A percentile compares a stretch with the other conserved stretches of the same genome.
Evolutionary conservation across 2,888 invertebrate species (phyloP).

Genomic region (Odontocerum albicorne): DNA sequence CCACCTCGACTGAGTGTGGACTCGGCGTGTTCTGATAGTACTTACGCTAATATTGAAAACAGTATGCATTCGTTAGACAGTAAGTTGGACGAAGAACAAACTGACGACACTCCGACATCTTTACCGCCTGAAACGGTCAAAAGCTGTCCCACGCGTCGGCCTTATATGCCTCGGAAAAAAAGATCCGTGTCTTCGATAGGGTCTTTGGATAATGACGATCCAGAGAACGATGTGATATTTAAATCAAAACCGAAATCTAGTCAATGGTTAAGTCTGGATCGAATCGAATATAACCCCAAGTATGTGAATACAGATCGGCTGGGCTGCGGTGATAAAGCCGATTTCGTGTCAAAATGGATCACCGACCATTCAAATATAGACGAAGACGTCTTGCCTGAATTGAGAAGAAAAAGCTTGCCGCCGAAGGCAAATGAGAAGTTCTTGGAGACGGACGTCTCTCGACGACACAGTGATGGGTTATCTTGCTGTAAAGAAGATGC

Average conservation of each 20-base stretch:
- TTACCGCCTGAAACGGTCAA: constrained; percentile 41
- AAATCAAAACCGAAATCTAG: constrained; percentile 61
- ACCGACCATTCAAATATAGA: constrained; percentile 56
- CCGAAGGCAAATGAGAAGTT: constrained; percentile 57
- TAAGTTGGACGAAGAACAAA: constrained; percentile 47
- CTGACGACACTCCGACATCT: constrained; percentile 44
- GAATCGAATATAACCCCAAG: constrained; percentile 44
- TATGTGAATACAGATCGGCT: constrained; percentile 40
- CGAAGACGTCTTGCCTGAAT: constrained; percentile 50
- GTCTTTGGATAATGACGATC: constrained; percentile 56
- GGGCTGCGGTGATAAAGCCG: constrained; percentile 57
- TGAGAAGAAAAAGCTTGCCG: constrained; percentile 55
- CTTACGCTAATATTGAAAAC: constrained; percentile 57
- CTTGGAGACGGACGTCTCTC: constrained; percentile 42
- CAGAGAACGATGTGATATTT: constrained; percentile 57
- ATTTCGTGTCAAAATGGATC: constrained; percentile 59
- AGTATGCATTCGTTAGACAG: constrained; percentile 13
- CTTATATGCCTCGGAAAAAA: constrained; percentile 53
- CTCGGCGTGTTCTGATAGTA: constrained; percentile 60
- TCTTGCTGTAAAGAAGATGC: constrained; percentile 59
- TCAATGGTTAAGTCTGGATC: constrained; percentile 60
- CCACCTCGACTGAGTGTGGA: constrained; percentile 56
- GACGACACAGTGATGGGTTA: constrained; percentile 51
- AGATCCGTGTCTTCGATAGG: constrained; percentile 58
- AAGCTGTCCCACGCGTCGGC: constrained; percentile 42